phyloP scores from a whole-genome alignment of 2,797 vertebrate genomes.

The Lepus townsendii region DNA sequence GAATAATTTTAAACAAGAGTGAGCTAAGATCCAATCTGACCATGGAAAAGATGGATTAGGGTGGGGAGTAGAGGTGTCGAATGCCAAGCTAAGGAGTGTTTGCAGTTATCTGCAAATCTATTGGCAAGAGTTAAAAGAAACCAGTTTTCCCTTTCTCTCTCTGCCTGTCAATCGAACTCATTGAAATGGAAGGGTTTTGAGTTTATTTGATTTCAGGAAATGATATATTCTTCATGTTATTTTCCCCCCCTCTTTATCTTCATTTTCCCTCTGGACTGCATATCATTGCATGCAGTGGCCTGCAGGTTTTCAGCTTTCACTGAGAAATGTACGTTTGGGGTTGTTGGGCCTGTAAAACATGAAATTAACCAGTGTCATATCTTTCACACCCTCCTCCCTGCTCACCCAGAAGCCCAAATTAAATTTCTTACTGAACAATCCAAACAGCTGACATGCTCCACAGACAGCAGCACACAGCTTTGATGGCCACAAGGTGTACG shows the following conservation, averaged over 20 bases:
- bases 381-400: constrained; percentile 77
- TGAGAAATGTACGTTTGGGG: constrained; percentile 68
- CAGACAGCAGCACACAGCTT: background rate
- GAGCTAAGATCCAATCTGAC: background rate
- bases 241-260: constrained; percentile 33
- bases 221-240: constrained; percentile 69
- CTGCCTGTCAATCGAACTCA: constrained; percentile 71
- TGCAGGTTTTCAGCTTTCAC: constrained; percentile 71
- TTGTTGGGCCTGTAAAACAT: constrained; percentile 82
- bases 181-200: constrained; percentile 63
- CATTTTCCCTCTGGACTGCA: constrained; percentile 66
- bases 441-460: constrained; percentile 59
- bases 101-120: background rate
- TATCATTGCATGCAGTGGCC: constrained; percentile 78
- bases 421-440: constrained; percentile 83
- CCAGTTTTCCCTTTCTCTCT: background rate
- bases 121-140: constrained; percentile 74
- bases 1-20: background rate
- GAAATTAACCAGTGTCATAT: constrained; percentile 82
- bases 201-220: constrained; percentile 82
- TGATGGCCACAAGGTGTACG: constrained; percentile 49
- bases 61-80: background rate
- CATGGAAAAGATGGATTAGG: constrained; percentile 10
- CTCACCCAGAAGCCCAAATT: constrained; percentile 79
- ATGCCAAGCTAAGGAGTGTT: background rate